Evolutionary conservation across 2,888 invertebrate species (phyloP).

Genomic region (Geophilus truncorum): DNA sequence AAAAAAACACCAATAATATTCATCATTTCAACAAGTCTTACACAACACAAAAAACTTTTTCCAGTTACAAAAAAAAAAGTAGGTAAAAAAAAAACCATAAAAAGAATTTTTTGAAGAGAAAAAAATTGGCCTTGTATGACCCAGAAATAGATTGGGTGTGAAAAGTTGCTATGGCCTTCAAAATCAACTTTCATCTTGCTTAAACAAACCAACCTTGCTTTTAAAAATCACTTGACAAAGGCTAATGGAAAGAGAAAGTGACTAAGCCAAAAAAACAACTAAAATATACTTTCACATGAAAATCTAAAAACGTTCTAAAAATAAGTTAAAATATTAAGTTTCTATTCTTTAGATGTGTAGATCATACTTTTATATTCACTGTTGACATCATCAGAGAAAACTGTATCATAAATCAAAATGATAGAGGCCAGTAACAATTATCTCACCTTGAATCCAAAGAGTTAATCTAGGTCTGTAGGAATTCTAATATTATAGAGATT

Average conservation of each 20-base stretch:
- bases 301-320: no score
- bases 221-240: background rate
- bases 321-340: no score
- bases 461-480: no score
- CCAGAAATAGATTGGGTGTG: constrained; percentile 15
- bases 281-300: background rate
- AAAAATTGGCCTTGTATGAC: constrained; percentile 12
- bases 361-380: no score
- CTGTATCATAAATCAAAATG: no score
- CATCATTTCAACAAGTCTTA: background rate
- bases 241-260: background rate
- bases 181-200: constrained; percentile 14
- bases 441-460: no score
- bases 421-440: no score
- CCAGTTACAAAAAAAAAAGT: background rate
- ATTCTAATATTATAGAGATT: no score
- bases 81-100: no score
- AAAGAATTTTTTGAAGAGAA: background rate
- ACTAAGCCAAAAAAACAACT: background rate
- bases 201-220: constrained; percentile 1
- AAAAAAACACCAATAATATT: background rate
- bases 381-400: no score
- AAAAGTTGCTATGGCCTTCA: constrained; percentile 16
- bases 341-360: no score
- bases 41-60: background rate